Evolutionary conservation across 92 coral and sea anemone genomes (phyloP), one percentile per base, ranked within the genome.

Genomic region (Plumapathes pennacea): DNA sequence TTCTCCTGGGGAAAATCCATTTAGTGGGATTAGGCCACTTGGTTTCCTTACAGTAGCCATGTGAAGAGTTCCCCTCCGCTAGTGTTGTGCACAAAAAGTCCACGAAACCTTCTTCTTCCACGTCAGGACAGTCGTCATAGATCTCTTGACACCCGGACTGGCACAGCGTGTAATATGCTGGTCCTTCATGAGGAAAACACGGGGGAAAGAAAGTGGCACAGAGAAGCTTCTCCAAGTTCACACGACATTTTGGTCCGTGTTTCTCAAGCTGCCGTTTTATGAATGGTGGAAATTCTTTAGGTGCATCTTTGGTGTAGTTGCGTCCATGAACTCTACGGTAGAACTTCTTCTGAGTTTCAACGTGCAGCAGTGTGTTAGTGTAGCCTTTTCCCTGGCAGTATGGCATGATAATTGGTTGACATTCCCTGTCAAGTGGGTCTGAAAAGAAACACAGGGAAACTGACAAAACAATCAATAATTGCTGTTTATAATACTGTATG

Each of bases 361-460:
- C 42, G 23, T 52, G 14, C 11, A 66, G 2, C 5, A 51, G 53
- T 17, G 73, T 66, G 42, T 53, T 53, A 43, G 61, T 52, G 13
- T 52, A 51, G 3, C 78, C 70, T 2, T 67, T 39, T 20, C 55
- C 46, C 61, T 82, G 49, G 40, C 83, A 82, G 32, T 72, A 65
- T 0, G 89, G 89, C 32, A 82, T 28, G 54, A 82, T 54, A 46
- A 74, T 24, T 13, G 57, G 13, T 36, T 37, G 46, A 50, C 89
- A 82, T 36, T 60, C 62, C 34, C 89, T 52, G 20, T 82, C 78
- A 11, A 82, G 67, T 10, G 89, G 89, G 54, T 83, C 89, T 82
- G 55, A 10, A 15, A 19, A 4, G 10, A 41, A 32, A 41, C 2
- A 14, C 9, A 41, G 31, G 0, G 11, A 29, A 20, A 26, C 4